Evolutionary conservation across 1,140 invertebrate genomes (phyloP), one percentile per base, ranked within the genome.

Genomic region (Drosophila nannoptera): DNA sequence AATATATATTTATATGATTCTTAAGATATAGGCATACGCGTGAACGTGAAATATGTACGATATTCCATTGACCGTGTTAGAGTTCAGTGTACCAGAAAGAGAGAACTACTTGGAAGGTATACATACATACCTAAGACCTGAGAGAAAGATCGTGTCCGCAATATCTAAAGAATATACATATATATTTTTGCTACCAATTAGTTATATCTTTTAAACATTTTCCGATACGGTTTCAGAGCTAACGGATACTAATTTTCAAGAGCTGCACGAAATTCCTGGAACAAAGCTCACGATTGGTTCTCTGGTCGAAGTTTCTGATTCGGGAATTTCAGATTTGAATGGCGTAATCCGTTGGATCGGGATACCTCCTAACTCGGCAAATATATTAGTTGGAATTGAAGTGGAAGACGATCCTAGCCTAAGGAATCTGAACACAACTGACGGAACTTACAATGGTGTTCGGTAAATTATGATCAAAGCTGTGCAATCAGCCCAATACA

Each of bases 331-430:
- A 61, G 89, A 91, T 61, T 84, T 92, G 33, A 94, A 94, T 91
- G 97, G 96, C 50, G 94, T 98, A 7, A 94, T 98, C 66, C 92
- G 94, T 87, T 98, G 97, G 96, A 95, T 97, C 86, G 96, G 96
- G 5, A 90, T 73, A 3, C 67, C 73, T 32, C 71, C 76, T 2
- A 78, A 87, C 5, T 73, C 66, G 1, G 84, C 83, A 35, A 87
- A 87, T 46, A 78, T 91, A 9, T 58, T 91, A 33, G 92, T 92
- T 5, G 92, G 92, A 42, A 91, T 93, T 59, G 92, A 93, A 84
- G 87, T 95, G 87, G 95, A 96, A 88, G 93, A 96, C 82, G 93
- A 95, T 89, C 92, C 93, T 69, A 90, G 92, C 50, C 82, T 92
- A n/a, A 81, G 82, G 73, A 90, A 90, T 58, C 74, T 91, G 38